phyloP scores from a whole-genome alignment of 2,888 invertebrate genomes.

The Chrysodeixis includens region DNA sequence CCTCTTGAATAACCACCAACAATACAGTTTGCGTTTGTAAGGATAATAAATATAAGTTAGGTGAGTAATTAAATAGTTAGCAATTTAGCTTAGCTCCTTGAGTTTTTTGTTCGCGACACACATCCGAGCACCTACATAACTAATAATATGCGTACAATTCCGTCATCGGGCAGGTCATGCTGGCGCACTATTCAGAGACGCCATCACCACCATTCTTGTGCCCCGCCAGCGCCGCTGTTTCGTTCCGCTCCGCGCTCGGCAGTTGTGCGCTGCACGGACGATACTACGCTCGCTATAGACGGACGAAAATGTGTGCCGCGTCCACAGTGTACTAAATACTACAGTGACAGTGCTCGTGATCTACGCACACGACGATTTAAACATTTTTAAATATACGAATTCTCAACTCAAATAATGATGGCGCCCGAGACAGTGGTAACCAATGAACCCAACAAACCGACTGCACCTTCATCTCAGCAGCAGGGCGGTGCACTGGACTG shows the following conservation, averaged over 20 bases:
- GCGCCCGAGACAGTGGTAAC: constrained; percentile 96
- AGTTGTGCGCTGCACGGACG: constrained; percentile 81
- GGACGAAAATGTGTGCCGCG: constrained; percentile 78
- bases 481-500: constrained; percentile 90
- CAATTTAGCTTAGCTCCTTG: constrained; percentile 25
- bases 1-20: too few relatives aligned
- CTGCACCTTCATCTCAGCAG: constrained; percentile 85
- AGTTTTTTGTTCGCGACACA: constrained; percentile 41
- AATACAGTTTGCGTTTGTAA: constrained; percentile 31
- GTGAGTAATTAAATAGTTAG: constrained; percentile 3
- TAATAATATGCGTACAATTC: constrained; percentile 65
- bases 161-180: constrained; percentile 61
- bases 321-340: constrained; percentile 76
- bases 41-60: neutral
- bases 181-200: constrained; percentile 54
- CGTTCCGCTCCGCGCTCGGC: constrained; percentile 68
- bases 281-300: constrained; percentile 76
- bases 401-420: constrained; percentile 87
- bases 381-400: constrained; percentile 53
- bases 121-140: constrained; percentile 41
- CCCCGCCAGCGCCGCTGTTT: constrained; percentile 64
- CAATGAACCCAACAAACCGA: constrained; percentile 91
- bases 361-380: constrained; percentile 55
- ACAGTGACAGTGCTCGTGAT: constrained; percentile 80
- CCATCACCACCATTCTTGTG: constrained; percentile 70